Percentiles rank a stretch among this genome's conserved stretches.
These are phyloP conservation scores for Fundulus diaphanus DNA, from an alignment of 2,797 vertebrate genomes.

Conservation along the genomic window DNA sequence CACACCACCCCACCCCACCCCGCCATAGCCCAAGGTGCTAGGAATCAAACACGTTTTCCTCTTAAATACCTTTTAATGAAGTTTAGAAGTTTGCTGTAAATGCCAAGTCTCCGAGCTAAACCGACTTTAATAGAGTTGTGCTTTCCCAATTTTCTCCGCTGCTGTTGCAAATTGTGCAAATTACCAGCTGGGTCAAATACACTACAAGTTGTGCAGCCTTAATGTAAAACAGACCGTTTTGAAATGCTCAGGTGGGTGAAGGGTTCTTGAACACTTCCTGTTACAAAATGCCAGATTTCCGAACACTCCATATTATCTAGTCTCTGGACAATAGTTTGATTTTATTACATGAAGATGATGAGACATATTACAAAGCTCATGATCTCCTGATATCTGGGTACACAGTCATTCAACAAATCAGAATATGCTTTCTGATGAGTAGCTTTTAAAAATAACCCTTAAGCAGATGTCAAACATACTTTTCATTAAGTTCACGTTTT, in stretches of 20 bases:
- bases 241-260: constrained; percentile 44
- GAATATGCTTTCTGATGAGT: not conserved
- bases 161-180: constrained; percentile 80
- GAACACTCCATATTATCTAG: not conserved
- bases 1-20: constrained; percentile 64
- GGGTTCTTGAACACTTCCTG: not conserved
- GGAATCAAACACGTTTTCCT: constrained; percentile 74
- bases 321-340: not conserved
- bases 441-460: not conserved
- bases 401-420: not conserved
- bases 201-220: constrained; percentile 76
- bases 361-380: not conserved
- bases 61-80: constrained; percentile 85
- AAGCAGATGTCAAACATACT: not conserved
- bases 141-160: constrained; percentile 78
- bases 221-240: constrained; percentile 72
- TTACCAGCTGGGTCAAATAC: constrained; percentile 79
- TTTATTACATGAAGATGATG: not conserved
- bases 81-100: constrained; percentile 85
- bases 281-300: not conserved
- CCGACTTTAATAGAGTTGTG: constrained; percentile 84
- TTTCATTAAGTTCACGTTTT: not conserved
- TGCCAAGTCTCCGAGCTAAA: constrained; percentile 83
- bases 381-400: not conserved
- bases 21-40: constrained; percentile 62